Base-by-base conservation (phyloP, 2,113 vertebrate species). In the Pelobates fuscus region DNA sequence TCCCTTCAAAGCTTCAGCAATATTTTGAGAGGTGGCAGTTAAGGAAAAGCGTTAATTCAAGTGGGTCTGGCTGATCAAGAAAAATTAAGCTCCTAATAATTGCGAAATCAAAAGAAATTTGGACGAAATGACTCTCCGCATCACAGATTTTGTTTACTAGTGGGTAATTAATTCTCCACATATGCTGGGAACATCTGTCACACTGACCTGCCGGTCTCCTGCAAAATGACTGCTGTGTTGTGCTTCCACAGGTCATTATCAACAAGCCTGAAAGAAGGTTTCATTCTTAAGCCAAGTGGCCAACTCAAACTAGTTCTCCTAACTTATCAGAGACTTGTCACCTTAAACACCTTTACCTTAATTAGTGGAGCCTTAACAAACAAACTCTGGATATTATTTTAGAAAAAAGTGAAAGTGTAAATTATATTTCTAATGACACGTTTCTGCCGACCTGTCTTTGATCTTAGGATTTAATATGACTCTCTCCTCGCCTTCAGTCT, bases 131-230 rank as follows among this genome's bases (percentile, higher is more conserved):
- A 91, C 90, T 95, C 93, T 94, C 93, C 80, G 92, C 96, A 93
- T 94, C 93, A 91, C 92, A 90, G 94, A 93, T 93, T 97, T 96
- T 97, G 97, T 98, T 98, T 98, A 96, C 95, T 95, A 93, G 96
- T 93, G 93, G 93, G 96, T 98, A 98, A 98, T 98, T 98, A 98
- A 98, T 97, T 98, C 94, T 92, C 91, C 96, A 96, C 96, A 98
- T 98, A 98, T 98, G 96, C 89, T 96, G 92, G 87, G 91, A 98
- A 98, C 97, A 98, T 98, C 97, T 99, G 97, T 95, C 92, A 93
- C 91, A 76, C 81, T 95, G 95, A 98, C 97, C 96, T 94, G 95
- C 96, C 27, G 93, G 90, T 85, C 86, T 94, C 94, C 93, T 93
- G 93, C 86, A 91, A 91, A 94, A 94, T 85, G 87, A 93, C 94